Base-by-base conservation (phyloP, 2,113 vertebrate genomes). In the Aramus guarauna region DNA sequence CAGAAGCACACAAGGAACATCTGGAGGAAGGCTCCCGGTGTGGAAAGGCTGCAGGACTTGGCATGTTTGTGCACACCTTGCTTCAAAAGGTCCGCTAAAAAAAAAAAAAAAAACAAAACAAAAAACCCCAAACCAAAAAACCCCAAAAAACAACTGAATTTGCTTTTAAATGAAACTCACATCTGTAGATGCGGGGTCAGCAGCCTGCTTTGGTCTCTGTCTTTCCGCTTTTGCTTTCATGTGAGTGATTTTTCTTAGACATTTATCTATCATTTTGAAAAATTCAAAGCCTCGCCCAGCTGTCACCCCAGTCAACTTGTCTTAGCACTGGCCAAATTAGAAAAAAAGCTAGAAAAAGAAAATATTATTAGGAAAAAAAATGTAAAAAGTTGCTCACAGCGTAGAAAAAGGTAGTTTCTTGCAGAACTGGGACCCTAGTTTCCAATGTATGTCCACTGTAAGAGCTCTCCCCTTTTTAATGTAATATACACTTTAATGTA, bases 31-130 rank as follows among this genome's bases (percentile, higher is more conserved):
- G 77, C 67, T 94, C 6, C 75, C 12, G 3, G 48, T 82, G 53
- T 85, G 74, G 71, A 80, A 97, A 72, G 47, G 69, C 95, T 96
- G 56, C 90, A 95, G 96, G 94, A 96, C 23, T 60, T 90, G 82
- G 83, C 96, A 77, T 88, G 91, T 93, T 78, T 73, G 50, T 45
- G 60, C 86, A 95, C 95, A 96, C 95, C 95, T 95, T 92, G 72
- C 86, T 97, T 95, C 93, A 97, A 93, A 95, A 91, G 45, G 93
- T 90, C 83, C 9, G 0, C 20, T 60, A n/a, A 73, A 78, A 93
- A 88, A 34, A 73, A 74, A 93, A 88, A 68, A 24, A 43, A 20
- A n/a, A n/a, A n/a, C n/a, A n/a, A n/a, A n/a, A n/a, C n/a, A n/a
- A n/a, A n/a, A n/a, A n/a, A n/a, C n/a, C n/a, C n/a, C n/a, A n/a